Base-by-base conservation (phyloP, 2,797 vertebrate genomes). In the Alosa sapidissima region DNA sequence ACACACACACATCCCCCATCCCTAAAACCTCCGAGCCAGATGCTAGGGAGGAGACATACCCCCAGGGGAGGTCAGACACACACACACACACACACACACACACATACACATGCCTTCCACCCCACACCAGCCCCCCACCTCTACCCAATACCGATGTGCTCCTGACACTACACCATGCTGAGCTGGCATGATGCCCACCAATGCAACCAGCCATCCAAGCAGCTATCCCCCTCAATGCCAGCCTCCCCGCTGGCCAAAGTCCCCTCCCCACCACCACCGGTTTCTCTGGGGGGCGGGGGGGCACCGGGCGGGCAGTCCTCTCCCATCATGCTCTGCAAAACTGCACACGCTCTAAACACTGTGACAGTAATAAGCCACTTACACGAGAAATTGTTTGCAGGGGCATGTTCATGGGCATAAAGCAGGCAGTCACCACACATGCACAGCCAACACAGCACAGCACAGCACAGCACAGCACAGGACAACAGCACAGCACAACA, bases 21-120 rank as follows among this genome's bases (percentile, higher is more conserved):
- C 33, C 33, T 11, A 41, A 41, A 45, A 75, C 36, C 33, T 75
- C 68, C 11, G 5, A 41, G 68, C 68, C 68, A 75, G 68, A 75
- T 75, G 68, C 68, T 75, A 33, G 68, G 68, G 41, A 75, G 68
- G 68, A 75, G 33, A 75, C 68, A 75, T 75, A 19, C 33, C 68
- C 68, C 36, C 13, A 19, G 36, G 68, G 33, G 68, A 75, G 68
- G 68, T 75, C 33, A 72, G 10, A 72, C 11, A 72, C 65, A 72
- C 65, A 72, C 65, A n/a, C n/a, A n/a, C n/a, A n/a, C n/a, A n/a
- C n/a, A n/a, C n/a, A 68, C 62, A 68, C 62, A 68, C 60, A 65
- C 60, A 65, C 60, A 28, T 24, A 68, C 28, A 36, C 68, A 75
- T 14, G 14, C 68, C 14, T 41, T 14, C 14, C 62, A 68, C 62